Evolutionary conservation across 2,113 vertebrate genomes (phyloP).

Genomic region (Sturnus vulgaris): DNA sequence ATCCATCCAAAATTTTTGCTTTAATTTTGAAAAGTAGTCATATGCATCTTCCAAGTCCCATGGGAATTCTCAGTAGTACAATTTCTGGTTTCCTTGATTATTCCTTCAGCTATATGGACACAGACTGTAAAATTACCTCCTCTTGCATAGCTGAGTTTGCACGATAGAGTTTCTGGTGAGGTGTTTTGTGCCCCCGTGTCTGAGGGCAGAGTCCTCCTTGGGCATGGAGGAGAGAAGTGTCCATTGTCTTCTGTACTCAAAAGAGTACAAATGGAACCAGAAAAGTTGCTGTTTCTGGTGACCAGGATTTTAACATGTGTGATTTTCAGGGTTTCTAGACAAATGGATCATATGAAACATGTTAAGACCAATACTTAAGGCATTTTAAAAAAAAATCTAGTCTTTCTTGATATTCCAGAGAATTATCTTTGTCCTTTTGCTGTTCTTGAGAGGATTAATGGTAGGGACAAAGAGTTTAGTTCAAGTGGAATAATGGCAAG

Average conservation of each 20-base stretch:
- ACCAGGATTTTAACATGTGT: neutral
- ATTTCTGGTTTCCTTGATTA: neutral
- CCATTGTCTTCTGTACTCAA: neutral
- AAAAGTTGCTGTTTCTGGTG: neutral
- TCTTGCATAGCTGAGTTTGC: neutral
- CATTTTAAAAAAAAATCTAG: neutral
- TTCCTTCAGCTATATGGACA: neutral
- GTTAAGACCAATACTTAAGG: neutral
- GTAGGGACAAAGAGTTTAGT: neutral
- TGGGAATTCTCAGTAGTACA: neutral
- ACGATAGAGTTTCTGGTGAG: neutral
- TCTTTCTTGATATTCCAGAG: neutral
- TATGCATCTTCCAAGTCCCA: neutral
- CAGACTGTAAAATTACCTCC: neutral
- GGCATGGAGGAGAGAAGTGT: neutral
- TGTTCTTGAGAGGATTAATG: neutral
- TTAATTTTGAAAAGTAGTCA: neutral
- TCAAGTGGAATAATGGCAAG: neutral
- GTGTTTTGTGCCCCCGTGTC: neutral
- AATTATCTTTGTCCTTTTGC: neutral
- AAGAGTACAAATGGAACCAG: neutral
- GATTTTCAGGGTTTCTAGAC: neutral
- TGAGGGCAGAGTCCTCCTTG: neutral
- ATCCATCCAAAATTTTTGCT: neutral
- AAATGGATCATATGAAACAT: neutral